These are phyloP conservation scores for Metacarcinus magister DNA, from an alignment of 2,888 invertebrate genomes.

Conservation along the genomic window DNA sequence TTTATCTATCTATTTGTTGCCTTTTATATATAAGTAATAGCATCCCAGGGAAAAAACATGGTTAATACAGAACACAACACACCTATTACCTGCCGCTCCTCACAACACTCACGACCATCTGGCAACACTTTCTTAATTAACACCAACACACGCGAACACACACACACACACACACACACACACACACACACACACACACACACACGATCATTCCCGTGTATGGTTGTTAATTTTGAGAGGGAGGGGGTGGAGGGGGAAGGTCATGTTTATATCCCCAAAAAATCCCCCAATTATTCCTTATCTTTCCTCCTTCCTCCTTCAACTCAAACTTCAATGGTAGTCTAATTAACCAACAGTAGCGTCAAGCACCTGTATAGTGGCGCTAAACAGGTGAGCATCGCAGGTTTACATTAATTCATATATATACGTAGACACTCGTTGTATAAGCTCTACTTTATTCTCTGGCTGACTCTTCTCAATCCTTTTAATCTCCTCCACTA, in stretches of 20 bases:
- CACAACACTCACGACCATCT: background rate
- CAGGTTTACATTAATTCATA: too few species aligned
- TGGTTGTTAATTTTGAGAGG: too few species aligned
- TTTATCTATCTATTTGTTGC: background rate
- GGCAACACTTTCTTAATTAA: background rate
- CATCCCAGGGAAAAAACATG: background rate
- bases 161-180: background rate
- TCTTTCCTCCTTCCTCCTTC: too few species aligned
- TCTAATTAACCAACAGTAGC: too few species aligned
- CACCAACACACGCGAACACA: background rate
- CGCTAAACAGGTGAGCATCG: too few species aligned
- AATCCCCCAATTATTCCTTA: too few species aligned
- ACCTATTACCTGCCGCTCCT: background rate
- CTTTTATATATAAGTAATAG: background rate
- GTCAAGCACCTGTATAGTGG: too few species aligned
- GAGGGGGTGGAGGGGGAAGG: too few species aligned
- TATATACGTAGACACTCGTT: background rate
- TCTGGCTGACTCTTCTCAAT: background rate
- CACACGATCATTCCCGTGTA: background rate
- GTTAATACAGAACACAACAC: background rate
- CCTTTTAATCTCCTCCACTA: background rate
- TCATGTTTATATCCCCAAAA: too few species aligned
- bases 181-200: too few species aligned
- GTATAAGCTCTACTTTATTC: slow-evolving; percentile 19
- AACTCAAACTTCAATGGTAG: too few species aligned